These are phyloP conservation scores for Squalus acanthias DNA, from an alignment of 2,797 vertebrate genomes.

Conservation along the genomic window DNA sequence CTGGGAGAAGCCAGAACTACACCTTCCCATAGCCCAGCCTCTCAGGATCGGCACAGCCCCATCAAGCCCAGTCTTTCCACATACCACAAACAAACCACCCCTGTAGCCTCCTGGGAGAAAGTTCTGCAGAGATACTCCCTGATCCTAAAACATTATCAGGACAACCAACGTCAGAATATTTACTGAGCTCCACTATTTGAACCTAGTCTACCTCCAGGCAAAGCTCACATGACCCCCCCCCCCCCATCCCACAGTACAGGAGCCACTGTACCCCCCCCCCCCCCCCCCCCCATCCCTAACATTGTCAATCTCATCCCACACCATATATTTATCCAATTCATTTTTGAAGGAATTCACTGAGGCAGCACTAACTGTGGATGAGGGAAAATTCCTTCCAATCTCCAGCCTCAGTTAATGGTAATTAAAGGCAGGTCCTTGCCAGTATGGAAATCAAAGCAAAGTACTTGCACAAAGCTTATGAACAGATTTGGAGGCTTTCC, in stretches of 20 bases:
- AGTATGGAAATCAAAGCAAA: not conserved
- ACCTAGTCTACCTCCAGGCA: not conserved
- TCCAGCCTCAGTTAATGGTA: too few relatives aligned
- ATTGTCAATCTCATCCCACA: not conserved
- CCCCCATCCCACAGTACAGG: not conserved
- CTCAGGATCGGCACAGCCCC: not conserved
- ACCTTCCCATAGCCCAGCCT: not conserved
- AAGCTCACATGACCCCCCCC: not conserved
- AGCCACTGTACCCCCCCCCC: not conserved
- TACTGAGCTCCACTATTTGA: not conserved
- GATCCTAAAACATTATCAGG: not conserved
- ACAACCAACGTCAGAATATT: not conserved
- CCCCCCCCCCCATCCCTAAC: not conserved
- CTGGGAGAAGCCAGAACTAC: not conserved
- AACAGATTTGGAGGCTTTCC: too few relatives aligned
- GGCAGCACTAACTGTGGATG: not conserved
- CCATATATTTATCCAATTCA: not conserved
- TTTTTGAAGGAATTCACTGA: not conserved
- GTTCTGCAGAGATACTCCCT: not conserved
- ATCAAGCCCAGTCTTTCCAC: not conserved
- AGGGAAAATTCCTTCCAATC: not conserved
- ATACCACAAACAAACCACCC: not conserved
- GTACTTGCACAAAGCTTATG: not conserved
- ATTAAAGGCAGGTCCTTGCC: not conserved
- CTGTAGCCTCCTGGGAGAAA: not conserved